A percentile compares a stretch with the other conserved stretches of the same genome.
Conservation (phyloP, 2,797 vertebrate genomes). For the Galago senegalensis region DNA sequence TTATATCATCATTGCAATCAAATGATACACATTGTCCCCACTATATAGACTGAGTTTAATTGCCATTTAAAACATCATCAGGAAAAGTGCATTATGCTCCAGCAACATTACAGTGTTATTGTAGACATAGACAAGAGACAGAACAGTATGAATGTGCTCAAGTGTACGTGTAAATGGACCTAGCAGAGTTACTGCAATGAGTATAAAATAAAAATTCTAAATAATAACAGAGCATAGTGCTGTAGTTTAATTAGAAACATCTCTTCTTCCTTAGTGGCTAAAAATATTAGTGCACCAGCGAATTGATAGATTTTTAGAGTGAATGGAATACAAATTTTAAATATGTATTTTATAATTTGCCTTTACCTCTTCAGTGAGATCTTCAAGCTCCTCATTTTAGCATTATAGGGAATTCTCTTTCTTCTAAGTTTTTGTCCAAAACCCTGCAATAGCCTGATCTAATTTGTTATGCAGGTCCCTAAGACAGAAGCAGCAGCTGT, state of each 20-base stretch:
- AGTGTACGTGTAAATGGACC: not conserved
- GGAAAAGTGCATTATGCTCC: not conserved
- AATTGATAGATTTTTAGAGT: slow-evolving; percentile 18
- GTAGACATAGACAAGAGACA: not conserved
- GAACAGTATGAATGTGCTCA: not conserved
- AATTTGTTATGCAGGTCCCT: not conserved
- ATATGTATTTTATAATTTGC: not conserved
- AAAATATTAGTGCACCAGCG: not conserved
- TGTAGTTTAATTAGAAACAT: not conserved
- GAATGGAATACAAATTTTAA: slow-evolving; percentile 2
- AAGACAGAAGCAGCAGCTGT: not conserved
- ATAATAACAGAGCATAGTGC: slow-evolving; percentile 3
- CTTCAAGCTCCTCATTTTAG: not conserved
- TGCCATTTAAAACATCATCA: slow-evolving; percentile 30
- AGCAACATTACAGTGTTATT: not conserved
- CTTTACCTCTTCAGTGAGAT: not conserved
- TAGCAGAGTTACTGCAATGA: slow-evolving; percentile 45
- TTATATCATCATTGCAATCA: slow-evolving; percentile 20
- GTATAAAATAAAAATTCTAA: slow-evolving; percentile 47
- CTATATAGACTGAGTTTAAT: not conserved
- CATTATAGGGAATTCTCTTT: not conserved
- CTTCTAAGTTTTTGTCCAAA: not conserved
- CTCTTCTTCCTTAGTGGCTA: not conserved
- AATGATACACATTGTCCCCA: not conserved
- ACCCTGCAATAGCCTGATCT: not conserved